Conservation (phyloP, 2,797 vertebrate species). For the Gambelia wislizenii region DNA sequence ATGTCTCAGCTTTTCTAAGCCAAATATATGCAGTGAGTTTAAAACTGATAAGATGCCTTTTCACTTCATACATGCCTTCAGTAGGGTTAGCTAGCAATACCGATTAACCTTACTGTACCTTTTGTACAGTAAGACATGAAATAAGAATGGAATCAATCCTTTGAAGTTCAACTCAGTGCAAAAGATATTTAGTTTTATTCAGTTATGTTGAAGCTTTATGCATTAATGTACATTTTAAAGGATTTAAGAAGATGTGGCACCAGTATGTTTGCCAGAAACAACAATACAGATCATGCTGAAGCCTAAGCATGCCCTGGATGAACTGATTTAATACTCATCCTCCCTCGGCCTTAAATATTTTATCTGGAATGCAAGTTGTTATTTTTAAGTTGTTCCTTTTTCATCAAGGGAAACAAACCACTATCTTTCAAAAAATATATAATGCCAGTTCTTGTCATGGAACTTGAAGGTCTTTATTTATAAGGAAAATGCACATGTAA, state of each 20-base stretch:
- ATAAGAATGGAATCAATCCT: conserved; percentile 46
- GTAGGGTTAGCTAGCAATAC: conserved; percentile 30
- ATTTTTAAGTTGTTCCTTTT: neutral
- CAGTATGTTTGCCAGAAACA: conserved; percentile 63
- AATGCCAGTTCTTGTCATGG: conserved; percentile 39
- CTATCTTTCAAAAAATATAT: conserved; percentile 29
- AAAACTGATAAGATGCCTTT: conserved; percentile 65
- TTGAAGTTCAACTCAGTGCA: conserved; percentile 47
- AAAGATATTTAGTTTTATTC: conserved; percentile 63
- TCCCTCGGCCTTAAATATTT: conserved; percentile 23
- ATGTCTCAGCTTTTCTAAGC: conserved; percentile 39
- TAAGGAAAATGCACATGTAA: conserved; percentile 34
- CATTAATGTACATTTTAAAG: conserved; percentile 47
- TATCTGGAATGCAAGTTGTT: conserved; percentile 54
- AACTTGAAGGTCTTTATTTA: neutral
- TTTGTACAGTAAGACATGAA: conserved; percentile 43
- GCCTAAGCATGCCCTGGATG: conserved; percentile 61
- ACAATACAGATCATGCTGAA: conserved; percentile 51
- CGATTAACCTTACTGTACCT: conserved; percentile 42
- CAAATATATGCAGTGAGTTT: conserved; percentile 52
- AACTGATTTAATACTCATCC: conserved; percentile 56
- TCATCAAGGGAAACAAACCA: neutral
- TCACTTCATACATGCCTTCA: conserved; percentile 55
- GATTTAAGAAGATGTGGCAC: conserved; percentile 56
- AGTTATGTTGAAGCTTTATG: conserved; percentile 48